These are phyloP conservation scores for Agrilus planipennis DNA, from an alignment of 1,140 invertebrate genomes.

Conservation along the genomic window DNA sequence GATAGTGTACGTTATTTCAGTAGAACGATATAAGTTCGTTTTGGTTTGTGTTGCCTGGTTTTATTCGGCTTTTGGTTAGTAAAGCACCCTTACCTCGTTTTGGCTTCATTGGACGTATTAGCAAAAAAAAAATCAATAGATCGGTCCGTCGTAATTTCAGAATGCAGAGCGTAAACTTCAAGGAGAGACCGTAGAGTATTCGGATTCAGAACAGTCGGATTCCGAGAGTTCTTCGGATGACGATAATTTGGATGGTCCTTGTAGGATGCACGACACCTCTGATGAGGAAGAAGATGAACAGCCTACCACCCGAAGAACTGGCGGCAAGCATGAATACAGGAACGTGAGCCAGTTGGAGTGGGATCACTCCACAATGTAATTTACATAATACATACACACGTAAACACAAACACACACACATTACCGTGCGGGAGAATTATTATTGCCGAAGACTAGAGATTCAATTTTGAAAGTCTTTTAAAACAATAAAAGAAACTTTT, in stretches of 20 bases:
- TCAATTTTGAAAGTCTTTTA: not conserved
- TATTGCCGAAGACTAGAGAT: not conserved
- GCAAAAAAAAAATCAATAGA: too few relatives aligned
- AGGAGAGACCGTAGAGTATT: conserved; percentile 30
- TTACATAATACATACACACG: not conserved
- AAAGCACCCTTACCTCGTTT: too few relatives aligned
- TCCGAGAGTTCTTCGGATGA: conserved; percentile 60
- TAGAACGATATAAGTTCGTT: too few relatives aligned
- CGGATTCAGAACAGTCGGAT: conserved; percentile 52
- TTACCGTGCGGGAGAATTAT: not conserved
- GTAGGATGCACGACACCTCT: conserved; percentile 38
- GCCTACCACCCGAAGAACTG: conserved; percentile 27
- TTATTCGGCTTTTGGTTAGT: too few relatives aligned
- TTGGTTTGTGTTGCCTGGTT: too few relatives aligned
- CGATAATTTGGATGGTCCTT: conserved; percentile 36
- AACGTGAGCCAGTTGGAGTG: conserved; percentile 57
- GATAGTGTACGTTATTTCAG: too few relatives aligned
- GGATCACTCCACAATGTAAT: conserved; percentile 59
- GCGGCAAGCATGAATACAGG: conserved; percentile 45
- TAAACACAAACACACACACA: not conserved
- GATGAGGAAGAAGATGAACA: conserved; percentile 60
- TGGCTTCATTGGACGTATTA: too few relatives aligned
- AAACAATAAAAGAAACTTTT: not conserved
- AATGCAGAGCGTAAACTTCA: conserved; percentile 30
- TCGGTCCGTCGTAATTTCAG: too few relatives aligned